These are phyloP conservation scores for Antennarius maculatus DNA, from an alignment of 2,797 vertebrate genomes.

Conservation along the genomic window DNA sequence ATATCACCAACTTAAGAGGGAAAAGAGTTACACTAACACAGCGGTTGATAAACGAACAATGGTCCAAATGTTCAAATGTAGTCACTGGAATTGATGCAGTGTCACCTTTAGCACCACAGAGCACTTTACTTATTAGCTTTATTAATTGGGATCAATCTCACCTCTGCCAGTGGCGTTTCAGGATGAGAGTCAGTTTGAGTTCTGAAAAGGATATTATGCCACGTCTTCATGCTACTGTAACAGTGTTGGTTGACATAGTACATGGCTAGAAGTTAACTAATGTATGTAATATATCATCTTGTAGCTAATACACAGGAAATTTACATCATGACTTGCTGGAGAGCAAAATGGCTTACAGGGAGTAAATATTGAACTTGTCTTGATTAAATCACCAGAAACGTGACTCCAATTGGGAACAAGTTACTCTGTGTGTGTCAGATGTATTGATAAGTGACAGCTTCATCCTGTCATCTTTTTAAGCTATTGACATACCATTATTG, in stretches of 20 bases:
- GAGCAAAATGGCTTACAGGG: neutral
- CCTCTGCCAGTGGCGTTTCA: neutral
- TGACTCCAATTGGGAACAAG: neutral
- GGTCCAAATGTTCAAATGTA: neutral
- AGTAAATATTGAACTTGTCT: neutral
- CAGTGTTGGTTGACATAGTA: neutral
- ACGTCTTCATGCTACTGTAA: no score
- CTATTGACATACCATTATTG: neutral
- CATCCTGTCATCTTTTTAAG: neutral
- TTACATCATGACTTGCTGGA: neutral
- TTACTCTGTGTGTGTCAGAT: neutral
- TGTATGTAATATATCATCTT: neutral
- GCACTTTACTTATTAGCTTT: neutral
- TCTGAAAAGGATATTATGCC: no score
- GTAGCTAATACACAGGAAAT: neutral
- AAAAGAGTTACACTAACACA: neutral
- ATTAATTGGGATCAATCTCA: neutral
- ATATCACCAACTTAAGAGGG: neutral
- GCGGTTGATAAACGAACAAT: neutral
- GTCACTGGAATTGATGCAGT: neutral
- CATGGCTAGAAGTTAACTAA: neutral
- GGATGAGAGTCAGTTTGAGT: neutral
- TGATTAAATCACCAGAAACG: neutral
- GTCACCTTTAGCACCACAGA: neutral
- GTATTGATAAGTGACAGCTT: neutral